These are phyloP conservation scores for Agrochola circellaris DNA, from an alignment of 2,888 invertebrate species.

Conservation along the genomic window DNA sequence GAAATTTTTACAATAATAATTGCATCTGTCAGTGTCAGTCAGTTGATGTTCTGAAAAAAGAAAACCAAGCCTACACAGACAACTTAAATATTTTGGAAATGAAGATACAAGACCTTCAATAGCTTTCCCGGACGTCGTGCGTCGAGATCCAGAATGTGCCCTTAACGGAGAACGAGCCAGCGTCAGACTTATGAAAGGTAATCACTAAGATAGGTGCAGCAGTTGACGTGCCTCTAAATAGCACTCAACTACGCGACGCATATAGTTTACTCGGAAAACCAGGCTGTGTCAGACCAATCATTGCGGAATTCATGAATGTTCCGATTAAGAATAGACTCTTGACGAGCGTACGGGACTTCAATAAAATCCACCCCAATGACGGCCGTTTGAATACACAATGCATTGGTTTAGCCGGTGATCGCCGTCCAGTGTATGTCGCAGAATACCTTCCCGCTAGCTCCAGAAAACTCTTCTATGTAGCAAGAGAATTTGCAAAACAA, in stretches of 20 bases:
- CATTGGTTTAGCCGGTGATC: conserved; percentile 3
- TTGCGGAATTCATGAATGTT: neutral
- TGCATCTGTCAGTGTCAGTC: no score
- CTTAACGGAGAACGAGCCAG: neutral
- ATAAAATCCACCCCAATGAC: neutral
- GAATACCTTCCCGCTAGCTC: neutral
- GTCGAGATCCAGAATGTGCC: conserved; percentile 2
- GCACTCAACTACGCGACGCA: neutral
- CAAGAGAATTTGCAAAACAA: conserved; percentile 12
- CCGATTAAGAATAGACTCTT: neutral
- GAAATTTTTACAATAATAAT: no score
- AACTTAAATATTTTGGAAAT: neutral
- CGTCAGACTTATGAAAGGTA: neutral
- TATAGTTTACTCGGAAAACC: neutral
- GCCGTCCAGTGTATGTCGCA: conserved; percentile 1
- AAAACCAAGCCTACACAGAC: neutral
- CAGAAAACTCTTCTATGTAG: neutral
- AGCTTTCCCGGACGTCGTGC: neutral
- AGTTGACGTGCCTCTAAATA: neutral
- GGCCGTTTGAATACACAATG: neutral
- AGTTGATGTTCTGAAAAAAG: no score
- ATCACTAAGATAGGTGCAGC: neutral
- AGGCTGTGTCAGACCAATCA: neutral
- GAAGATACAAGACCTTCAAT: neutral
- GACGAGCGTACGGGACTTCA: conserved; percentile 1